Evolutionary conservation across 2,113 vertebrate genomes (phyloP).

Genomic region (Alces alces): DNA sequence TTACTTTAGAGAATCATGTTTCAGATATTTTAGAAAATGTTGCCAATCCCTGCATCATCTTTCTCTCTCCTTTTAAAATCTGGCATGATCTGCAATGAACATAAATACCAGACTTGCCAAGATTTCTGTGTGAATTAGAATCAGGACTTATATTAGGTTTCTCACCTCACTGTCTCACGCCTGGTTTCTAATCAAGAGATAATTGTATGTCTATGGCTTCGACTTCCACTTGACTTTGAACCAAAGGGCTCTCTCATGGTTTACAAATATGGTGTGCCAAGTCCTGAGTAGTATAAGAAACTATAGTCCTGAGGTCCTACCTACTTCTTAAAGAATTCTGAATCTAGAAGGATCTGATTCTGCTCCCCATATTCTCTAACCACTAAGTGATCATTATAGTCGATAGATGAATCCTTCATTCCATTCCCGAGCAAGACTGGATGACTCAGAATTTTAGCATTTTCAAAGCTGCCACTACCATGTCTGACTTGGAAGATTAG

Average conservation of each 20-base stretch:
- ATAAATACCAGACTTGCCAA: neutral
- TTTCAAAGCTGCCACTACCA: neutral
- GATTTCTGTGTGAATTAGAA: neutral
- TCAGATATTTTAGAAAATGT: neutral
- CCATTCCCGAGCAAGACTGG: neutral
- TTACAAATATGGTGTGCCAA: neutral
- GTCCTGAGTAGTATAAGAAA: neutral
- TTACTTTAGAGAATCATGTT: neutral
- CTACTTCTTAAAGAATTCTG: neutral
- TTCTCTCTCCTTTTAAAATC: neutral
- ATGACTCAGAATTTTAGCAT: neutral
- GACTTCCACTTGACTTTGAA: neutral
- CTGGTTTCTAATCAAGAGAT: neutral
- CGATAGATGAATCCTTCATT: neutral
- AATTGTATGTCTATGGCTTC: neutral
- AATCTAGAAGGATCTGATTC: neutral
- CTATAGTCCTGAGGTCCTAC: neutral
- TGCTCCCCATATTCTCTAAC: neutral
- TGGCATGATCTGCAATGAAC: neutral
- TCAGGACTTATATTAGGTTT: neutral
- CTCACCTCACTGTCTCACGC: neutral
- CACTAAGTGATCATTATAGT: neutral
- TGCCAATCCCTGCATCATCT: neutral
- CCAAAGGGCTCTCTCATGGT: neutral
- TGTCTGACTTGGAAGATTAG: neutral